Evolutionary conservation across 2,797 vertebrate genomes (phyloP).

Genomic region (Apogon talboti): DNA sequence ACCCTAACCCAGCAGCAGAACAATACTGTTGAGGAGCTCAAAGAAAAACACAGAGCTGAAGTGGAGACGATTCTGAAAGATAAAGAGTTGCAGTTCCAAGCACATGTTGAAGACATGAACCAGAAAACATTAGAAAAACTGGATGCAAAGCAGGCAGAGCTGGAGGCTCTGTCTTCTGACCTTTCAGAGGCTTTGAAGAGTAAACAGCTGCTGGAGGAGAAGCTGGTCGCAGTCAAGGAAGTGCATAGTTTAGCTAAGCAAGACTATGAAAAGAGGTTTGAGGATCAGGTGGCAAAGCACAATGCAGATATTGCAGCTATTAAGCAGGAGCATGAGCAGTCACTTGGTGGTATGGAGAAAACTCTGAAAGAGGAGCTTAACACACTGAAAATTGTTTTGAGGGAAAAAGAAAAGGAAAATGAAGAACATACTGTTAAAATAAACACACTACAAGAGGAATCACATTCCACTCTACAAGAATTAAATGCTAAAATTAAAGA

Average conservation of each 20-base stretch:
- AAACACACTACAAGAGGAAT: slow-evolving; percentile 79
- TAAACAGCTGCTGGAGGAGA: slow-evolving; percentile 85
- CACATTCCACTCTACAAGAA: slow-evolving; percentile 75
- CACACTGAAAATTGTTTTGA: slow-evolving; percentile 83
- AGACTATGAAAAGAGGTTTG: slow-evolving; percentile 83
- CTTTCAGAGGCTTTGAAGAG: slow-evolving; percentile 85
- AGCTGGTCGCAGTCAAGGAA: slow-evolving; percentile 76
- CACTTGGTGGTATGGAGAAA: slow-evolving; percentile 85
- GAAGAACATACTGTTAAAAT: slow-evolving; percentile 78
- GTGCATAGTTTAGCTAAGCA: slow-evolving; percentile 70
- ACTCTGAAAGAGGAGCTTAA: slow-evolving; percentile 87
- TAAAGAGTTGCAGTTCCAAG: slow-evolving; percentile 88
- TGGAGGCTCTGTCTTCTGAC: slow-evolving; percentile 89
- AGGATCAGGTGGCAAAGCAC: slow-evolving; percentile 83
- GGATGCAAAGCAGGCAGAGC: slow-evolving; percentile 90
- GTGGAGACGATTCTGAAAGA: slow-evolving; percentile 85
- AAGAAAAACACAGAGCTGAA: slow-evolving; percentile 83
- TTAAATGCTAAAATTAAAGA: slow-evolving; percentile 79
- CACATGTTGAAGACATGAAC: slow-evolving; percentile 93
- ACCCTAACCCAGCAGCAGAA: slow-evolving; percentile 81
- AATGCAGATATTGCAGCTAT: slow-evolving; percentile 81
- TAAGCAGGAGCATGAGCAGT: slow-evolving; percentile 83
- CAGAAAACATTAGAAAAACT: slow-evolving; percentile 92
- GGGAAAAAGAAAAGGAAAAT: slow-evolving; percentile 87
- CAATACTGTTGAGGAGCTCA: slow-evolving; percentile 81